A percentile compares a stretch with the other conserved stretches of the same genome.
These are phyloP conservation scores for Platyrinchus mystaceus DNA, from an alignment of 2,797 vertebrate genomes.

Conservation along the genomic window DNA sequence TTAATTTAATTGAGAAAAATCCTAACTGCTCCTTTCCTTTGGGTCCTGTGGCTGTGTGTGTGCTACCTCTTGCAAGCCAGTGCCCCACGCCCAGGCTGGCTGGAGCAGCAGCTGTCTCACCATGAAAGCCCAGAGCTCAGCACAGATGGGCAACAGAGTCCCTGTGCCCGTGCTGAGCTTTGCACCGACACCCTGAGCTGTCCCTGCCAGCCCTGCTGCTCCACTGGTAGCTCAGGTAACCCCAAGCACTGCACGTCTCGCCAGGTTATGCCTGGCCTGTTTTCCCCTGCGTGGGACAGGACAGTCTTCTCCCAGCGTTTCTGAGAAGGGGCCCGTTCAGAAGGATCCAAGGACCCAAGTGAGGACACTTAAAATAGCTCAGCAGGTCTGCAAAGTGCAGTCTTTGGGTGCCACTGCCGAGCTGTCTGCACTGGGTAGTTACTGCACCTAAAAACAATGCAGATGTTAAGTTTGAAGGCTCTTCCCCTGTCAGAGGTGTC, in stretches of 20 bases:
- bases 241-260: background rate
- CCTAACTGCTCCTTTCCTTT: conserved; percentile 33
- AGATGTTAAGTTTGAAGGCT: background rate
- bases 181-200: background rate
- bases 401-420: background rate
- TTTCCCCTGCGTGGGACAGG: background rate
- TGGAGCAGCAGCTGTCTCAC: background rate
- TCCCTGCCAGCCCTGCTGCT: rapidly evolving
- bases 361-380: background rate
- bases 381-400: background rate
- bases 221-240: background rate
- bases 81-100: background rate
- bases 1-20: conserved; percentile 43
- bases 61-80: background rate
- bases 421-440: background rate
- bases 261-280: background rate
- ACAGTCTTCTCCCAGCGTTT: background rate
- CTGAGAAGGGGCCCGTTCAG: background rate
- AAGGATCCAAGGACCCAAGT: background rate
- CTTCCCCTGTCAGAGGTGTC: background rate
- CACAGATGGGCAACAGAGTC: background rate
- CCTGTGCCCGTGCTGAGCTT: background rate
- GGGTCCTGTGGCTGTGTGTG: background rate
- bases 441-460: background rate
- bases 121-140: background rate